Conservation (phyloP, 2,888 invertebrate species). For the Latrodectus hesperus region DNA sequence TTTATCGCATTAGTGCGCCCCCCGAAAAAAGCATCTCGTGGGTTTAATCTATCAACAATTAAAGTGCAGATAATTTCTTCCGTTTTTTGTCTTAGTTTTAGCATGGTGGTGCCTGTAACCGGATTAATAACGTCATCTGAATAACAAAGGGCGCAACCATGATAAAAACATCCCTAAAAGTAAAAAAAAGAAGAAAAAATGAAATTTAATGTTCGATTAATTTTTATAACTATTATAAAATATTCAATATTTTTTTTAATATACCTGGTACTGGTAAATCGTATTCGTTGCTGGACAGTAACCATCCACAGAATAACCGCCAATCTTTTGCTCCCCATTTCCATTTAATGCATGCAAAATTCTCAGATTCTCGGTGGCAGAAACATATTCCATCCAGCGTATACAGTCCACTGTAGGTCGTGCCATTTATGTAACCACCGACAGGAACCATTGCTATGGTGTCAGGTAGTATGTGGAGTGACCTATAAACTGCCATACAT, state of each 20-base stretch:
- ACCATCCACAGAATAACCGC: slow-evolving; percentile 5
- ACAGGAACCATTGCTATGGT: slow-evolving; percentile 20
- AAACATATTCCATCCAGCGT: slow-evolving; percentile 22
- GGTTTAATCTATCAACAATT: neutral
- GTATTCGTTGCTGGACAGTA: slow-evolving; percentile 10
- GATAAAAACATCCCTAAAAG: neutral
- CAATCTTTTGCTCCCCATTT: neutral
- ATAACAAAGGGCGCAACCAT: neutral
- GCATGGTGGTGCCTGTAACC: slow-evolving; percentile 1
- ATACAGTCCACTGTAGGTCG: slow-evolving; percentile 17
- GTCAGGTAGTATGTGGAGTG: neutral
- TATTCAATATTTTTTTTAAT: no score
- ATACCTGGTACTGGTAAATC: neutral
- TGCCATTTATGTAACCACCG: slow-evolving; percentile 1
- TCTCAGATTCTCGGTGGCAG: neutral
- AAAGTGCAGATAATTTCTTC: neutral
- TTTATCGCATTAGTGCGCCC: neutral
- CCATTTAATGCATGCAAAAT: slow-evolving; percentile 28
- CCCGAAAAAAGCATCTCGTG: neutral
- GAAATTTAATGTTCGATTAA: neutral
- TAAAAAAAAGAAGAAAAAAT: neutral
- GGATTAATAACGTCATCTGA: neutral
- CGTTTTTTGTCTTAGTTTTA: neutral
- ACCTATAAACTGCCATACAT: neutral
- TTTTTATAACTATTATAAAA: neutral